Evolutionary conservation across 2,113 vertebrate genomes (phyloP).

Genomic region (Osmerus eperlanus): DNA sequence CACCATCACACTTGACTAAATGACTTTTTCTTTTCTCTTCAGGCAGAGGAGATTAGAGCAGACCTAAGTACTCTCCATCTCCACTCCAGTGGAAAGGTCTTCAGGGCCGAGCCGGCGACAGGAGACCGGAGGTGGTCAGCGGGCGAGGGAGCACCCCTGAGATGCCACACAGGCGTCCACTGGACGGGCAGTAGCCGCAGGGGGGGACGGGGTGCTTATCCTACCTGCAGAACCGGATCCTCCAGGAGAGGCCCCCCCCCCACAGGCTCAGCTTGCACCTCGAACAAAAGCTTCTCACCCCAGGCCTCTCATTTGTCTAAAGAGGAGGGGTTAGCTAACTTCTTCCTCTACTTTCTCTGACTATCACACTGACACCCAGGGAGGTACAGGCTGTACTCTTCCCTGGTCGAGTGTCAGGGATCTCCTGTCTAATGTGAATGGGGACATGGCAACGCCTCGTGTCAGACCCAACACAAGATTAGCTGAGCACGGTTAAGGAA

Average conservation of each 20-base stretch:
- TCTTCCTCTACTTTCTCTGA: not conserved
- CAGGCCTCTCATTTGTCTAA: conserved; percentile 32
- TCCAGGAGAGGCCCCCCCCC: conserved; percentile 10
- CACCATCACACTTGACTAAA: not conserved
- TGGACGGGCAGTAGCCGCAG: conserved; percentile 29
- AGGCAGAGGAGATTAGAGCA: not conserved
- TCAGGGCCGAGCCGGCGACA: conserved; percentile 1
- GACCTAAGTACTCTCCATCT: not conserved
- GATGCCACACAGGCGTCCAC: conserved; percentile 6
- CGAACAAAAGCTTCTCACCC: conserved; percentile 11
- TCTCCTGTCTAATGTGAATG: too few relatives aligned
- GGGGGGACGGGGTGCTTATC: conserved; percentile 19
- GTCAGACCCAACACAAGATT: too few relatives aligned
- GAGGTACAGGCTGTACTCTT: conserved; percentile 41
- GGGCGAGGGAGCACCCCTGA: not conserved
- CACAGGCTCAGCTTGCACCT: conserved; percentile 26
- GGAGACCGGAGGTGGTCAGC: not conserved
- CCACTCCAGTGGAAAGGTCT: conserved; percentile 2
- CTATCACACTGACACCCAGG: not conserved
- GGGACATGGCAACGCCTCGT: too few relatives aligned
- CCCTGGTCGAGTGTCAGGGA: conserved; percentile 5
- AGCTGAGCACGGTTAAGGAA: too few relatives aligned
- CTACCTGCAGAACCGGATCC: conserved; percentile 44
- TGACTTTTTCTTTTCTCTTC: not conserved
- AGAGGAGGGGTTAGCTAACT: not conserved